A percentile compares a stretch with the other conserved stretches of the same genome.
Evolutionary conservation across 2,888 invertebrate genomes (phyloP).

Genomic region (Melanophora roralis): DNA sequence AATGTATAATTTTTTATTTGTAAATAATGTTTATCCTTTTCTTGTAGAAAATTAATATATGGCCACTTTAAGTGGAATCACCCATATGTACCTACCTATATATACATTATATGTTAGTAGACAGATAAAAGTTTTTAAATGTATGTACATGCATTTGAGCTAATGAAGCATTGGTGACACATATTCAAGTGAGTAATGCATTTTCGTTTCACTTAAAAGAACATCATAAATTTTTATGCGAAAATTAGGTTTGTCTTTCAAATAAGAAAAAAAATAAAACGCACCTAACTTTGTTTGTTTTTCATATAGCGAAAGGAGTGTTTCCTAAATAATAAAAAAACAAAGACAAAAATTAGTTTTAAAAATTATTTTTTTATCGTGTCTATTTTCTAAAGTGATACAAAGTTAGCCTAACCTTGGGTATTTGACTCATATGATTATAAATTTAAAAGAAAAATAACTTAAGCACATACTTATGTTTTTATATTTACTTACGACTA

Average conservation of each 20-base stretch:
- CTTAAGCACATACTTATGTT: too few species aligned
- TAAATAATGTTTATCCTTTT: too few species aligned
- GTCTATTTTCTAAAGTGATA: conserved; percentile 12
- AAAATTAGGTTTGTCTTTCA: conserved; percentile 53
- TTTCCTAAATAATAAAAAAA: conserved; percentile 8
- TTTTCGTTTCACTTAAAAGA: conserved; percentile 25
- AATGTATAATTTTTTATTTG: too few species aligned
- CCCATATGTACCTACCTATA: neutral
- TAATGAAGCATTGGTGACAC: conserved; percentile 47
- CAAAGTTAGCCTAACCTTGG: conserved; percentile 46
- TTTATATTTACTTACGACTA: too few species aligned
- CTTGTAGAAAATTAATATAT: too few species aligned
- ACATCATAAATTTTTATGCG: conserved; percentile 34
- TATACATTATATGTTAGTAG: conserved; percentile 2
- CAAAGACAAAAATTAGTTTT: neutral
- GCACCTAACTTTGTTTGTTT: conserved; percentile 40
- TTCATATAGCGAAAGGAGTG: conserved; percentile 47
- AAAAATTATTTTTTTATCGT: conserved; percentile 1
- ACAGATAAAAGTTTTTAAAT: neutral
- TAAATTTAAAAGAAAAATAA: neutral
- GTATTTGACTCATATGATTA: conserved; percentile 14
- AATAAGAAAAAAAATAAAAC: conserved; percentile 42
- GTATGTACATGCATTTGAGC: neutral
- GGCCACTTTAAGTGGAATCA: too few species aligned
- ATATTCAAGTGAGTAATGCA: conserved; percentile 50